Evolutionary conservation across 2,888 invertebrate species (phyloP), one percentile per base, ranked within the genome.

Genomic region (Cynaeus angustus): DNA sequence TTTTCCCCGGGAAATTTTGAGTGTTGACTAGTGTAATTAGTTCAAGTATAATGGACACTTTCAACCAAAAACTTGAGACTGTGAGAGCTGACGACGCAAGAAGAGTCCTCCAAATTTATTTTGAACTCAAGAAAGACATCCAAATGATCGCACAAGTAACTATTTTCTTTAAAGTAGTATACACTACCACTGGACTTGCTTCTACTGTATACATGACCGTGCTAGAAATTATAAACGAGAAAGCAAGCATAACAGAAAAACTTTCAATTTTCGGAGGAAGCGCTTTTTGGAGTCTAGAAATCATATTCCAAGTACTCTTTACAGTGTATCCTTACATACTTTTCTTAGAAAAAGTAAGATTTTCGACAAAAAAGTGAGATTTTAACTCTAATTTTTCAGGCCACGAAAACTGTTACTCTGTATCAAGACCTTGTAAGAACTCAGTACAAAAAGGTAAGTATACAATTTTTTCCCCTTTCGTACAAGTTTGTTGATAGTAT

Each of bases 361-460:
- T 37, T 37, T 6, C 7, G 7, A 37, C 1, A 37, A 37, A 2
- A 37, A 2, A 1, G 7, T 6, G 7, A n/a, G 7, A 37, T 37
- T n/a, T n/a, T 37, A n/a, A 37, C 6, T 37, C 6, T n/a, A 5
- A 7, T 8, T 10, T 43, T 43, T 9, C 12, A 43, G 43, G 14
- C 10, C 14, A 1, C 12, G 1, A 4, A 43, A 4, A 10, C 43
- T 13, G 8, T 43, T 10, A 10, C 7, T 43, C 9, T 43, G 1
- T 43, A 12, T 14, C 8, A 43, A 43, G 43, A 14, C 43, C 3
- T 43, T 14, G 10, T 3, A 13, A 13, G 37, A 37, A 2, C 37
- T n/a, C 6, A 3, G 7, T 43, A 43, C 14, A 43, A 43, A 12
- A 14, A 43, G 43, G 43, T 43, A 43, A 43, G n/a, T 37, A n/a